phyloP scores from a whole-genome alignment of 2,113 vertebrate genomes.

The Malaclemys terrapin region DNA sequence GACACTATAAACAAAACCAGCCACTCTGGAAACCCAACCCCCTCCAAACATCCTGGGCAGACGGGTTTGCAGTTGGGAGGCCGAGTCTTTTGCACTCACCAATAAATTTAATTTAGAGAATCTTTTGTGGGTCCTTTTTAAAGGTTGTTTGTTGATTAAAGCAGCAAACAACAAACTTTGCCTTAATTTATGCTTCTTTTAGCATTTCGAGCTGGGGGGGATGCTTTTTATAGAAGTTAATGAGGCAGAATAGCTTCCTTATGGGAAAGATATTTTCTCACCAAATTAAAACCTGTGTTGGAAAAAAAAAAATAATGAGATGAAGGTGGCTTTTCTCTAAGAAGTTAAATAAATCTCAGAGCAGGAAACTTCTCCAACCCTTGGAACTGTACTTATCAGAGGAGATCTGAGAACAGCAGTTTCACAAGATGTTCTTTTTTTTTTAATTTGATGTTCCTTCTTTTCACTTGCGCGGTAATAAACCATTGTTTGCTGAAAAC shows the following conservation, averaged over 20 bases:
- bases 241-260: constrained; percentile 78
- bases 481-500: constrained; percentile 55
- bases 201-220: constrained; percentile 52
- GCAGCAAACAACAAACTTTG: constrained; percentile 64
- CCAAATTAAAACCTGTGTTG: constrained; percentile 76
- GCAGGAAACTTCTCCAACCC: constrained; percentile 64
- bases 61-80: background rate
- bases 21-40: background rate
- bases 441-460: constrained; percentile 18
- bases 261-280: constrained; percentile 77
- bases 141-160: constrained; percentile 76
- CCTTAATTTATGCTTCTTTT: constrained; percentile 77
- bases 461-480: constrained; percentile 47
- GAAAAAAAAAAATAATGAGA: constrained; percentile 64
- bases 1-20: constrained; percentile 13
- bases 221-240: constrained; percentile 74
- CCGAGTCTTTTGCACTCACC: constrained; percentile 32
- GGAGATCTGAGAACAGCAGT: constrained; percentile 41
- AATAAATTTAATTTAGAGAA: constrained; percentile 75
- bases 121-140: constrained; percentile 56
- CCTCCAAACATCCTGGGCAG: background rate
- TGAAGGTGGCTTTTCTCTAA: constrained; percentile 70
- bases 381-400: constrained; percentile 44
- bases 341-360: constrained; percentile 69
- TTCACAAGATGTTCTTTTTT: constrained; percentile 28